Evolutionary conservation across 2,797 vertebrate genomes (phyloP), one percentile per base, ranked within the genome.

Genomic region (Arctocebus calabarensis): DNA sequence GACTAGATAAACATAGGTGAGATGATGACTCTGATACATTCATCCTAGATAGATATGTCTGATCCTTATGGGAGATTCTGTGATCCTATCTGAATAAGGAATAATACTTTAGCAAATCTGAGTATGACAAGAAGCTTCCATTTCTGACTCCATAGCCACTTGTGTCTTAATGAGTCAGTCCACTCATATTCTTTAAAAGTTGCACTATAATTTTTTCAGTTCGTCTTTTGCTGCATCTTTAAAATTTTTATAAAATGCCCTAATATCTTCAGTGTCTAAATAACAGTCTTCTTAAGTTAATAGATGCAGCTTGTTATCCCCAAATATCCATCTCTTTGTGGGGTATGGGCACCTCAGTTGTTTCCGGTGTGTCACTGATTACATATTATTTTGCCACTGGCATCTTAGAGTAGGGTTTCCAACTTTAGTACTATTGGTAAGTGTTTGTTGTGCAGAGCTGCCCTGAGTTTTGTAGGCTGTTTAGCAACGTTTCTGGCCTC

Each of bases 51-150:
- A 62, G n/a, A 68, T 43, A 68, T 43, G 34, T 55, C 10, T 84
- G 8, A 71, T 17, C 37, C n/a, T 20, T 20, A 70, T 86, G 34
- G n/a, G 37, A 62, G 20, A 83, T 22, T 62, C 43, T 95, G 43
- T 70, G 11, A 74, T 88, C 25, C 77, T 85, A 84, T 73, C 11
- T 87, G 32, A 90, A 68, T 37, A 90, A 85, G 29, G 55, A 11
- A 52, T 37, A 62, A 3, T 90, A 84, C 91, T 86, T 82, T 61
- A 86, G 34, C 17, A 86, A 92, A 71, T 95, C 32, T 84, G 94
- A 61, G 66, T 45, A 85, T 11, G 29, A 52, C 43, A 96, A 71
- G 22, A 34, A 84, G n/a, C 13, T 92, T 96, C 25, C 77, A 5
- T 27, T 88, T 73, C 48, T 48, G n/a, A 89, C 11, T 70, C 23